Base-by-base conservation (phyloP, 2,113 vertebrate genomes). In the Nannospalax galili region DNA sequence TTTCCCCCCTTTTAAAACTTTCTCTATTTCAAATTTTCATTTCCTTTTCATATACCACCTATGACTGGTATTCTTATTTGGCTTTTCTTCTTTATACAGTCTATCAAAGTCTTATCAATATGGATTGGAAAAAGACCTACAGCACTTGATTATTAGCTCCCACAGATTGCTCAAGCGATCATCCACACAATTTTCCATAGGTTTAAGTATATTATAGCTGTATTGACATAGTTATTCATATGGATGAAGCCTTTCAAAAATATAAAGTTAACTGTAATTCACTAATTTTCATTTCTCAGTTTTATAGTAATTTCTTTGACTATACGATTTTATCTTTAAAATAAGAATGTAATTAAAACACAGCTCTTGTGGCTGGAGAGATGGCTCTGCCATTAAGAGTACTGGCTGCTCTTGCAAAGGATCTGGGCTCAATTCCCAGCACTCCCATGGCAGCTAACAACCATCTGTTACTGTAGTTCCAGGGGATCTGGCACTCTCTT, bases 261-360 rank as follows among this genome's bases (percentile, higher is more conserved):
- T 48, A 26, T 62, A 84, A 95, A n/a, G 20, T 81, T 86, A n/a
- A 72, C n/a, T 75, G 78, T 62, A 93, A 45, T 81, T 24, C 7
- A 22, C 48, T 70, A 82, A n/a, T 73, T 30, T 10, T 12, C 1
- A 92, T 86, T 94, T 91, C 15, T 67, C 62, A 73, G 58, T 77
- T 92, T 30, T 67, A 78, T 77, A 77, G 35, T 72, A 69, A 79
- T 74, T 91, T 70, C 7, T 45, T 67, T 42, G 26, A 74, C 22
- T 74, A 67, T 69, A 45, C 1, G 62, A 28, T 45, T 94, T 90
- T 77, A 22, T 82, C 58, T 70, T 95, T 60, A 64, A 56, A 90
- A 69, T 78, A 69, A 48, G 90, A 91, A 94, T 56, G 28, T 91
- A 6, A 92, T 69, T 81, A 91, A 95, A 80, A 56, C 32, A 73